These are phyloP conservation scores for Atta cephalotes DNA, from an alignment of 1,140 invertebrate genomes.

Conservation along the genomic window DNA sequence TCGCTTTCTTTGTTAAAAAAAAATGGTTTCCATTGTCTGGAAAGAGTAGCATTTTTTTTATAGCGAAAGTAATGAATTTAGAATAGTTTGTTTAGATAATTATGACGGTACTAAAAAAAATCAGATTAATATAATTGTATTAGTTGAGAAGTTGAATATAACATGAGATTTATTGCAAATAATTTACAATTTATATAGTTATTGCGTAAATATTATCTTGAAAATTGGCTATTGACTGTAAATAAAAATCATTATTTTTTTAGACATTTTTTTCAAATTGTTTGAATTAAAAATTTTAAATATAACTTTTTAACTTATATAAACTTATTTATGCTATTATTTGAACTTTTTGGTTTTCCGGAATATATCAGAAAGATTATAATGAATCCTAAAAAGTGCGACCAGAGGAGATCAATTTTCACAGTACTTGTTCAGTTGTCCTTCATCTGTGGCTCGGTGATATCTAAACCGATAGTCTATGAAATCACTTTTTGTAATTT, in stretches of 20 bases:
- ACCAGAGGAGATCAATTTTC: conserved; percentile 37
- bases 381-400: conserved; percentile 26
- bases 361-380: conserved; percentile 31
- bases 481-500: conserved; percentile 54
- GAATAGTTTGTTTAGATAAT: neutral
- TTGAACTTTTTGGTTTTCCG: neutral
- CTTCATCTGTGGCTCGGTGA: conserved; percentile 38
- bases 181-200: neutral
- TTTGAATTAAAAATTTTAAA: neutral
- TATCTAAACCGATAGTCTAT: neutral
- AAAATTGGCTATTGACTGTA: too few species aligned
- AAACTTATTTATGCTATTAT: conserved; percentile 1
- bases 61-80: neutral
- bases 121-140: neutral
- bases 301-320: neutral
- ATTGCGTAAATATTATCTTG: neutral
- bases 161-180: neutral
- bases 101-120: neutral
- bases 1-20: neutral
- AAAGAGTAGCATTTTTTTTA: neutral
- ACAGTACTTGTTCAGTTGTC: conserved; percentile 8
- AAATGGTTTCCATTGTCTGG: neutral
- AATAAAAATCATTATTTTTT: neutral
- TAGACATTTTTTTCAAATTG: neutral
- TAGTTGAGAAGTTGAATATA: neutral